phyloP scores from a whole-genome alignment of 2,888 invertebrate species.

The Physocephala rufipes region DNA sequence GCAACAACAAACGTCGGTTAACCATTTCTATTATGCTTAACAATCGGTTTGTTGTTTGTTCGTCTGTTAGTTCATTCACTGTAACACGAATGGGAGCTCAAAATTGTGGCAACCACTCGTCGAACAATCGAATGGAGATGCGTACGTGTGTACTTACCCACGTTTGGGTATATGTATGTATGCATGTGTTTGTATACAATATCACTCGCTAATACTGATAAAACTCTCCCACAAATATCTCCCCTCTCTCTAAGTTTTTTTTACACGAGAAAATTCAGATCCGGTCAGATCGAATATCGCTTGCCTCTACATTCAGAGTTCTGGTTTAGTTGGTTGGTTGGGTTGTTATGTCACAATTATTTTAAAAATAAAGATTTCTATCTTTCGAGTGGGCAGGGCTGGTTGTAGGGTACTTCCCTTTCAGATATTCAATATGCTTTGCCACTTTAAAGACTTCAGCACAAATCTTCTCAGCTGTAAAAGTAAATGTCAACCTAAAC shows the following conservation, averaged over 20 bases:
- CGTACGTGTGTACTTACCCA: not conserved
- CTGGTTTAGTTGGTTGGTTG: too few species aligned
- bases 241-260: too few species aligned
- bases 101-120: slow-evolving; percentile 30
- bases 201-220: too few species aligned
- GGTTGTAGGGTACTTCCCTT: too few species aligned
- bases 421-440: not conserved
- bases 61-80: not conserved
- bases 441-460: slow-evolving; percentile 27
- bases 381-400: too few species aligned
- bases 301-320: too few species aligned
- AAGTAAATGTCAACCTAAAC: slow-evolving; percentile 39
- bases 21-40: slow-evolving; percentile 1
- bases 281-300: not conserved
- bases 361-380: too few species aligned
- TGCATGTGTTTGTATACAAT: too few species aligned
- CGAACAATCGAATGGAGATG: slow-evolving; percentile 20
- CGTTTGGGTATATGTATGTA: too few species aligned
- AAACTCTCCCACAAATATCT: too few species aligned
- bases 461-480: slow-evolving; percentile 36
- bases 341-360: too few species aligned
- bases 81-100: slow-evolving; percentile 1
- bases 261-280: too few species aligned
- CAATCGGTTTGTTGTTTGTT: not conserved
- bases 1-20: not conserved